Evolutionary conservation across 2,888 invertebrate species (phyloP).

Genomic region (Cheilosia scutellata): DNA sequence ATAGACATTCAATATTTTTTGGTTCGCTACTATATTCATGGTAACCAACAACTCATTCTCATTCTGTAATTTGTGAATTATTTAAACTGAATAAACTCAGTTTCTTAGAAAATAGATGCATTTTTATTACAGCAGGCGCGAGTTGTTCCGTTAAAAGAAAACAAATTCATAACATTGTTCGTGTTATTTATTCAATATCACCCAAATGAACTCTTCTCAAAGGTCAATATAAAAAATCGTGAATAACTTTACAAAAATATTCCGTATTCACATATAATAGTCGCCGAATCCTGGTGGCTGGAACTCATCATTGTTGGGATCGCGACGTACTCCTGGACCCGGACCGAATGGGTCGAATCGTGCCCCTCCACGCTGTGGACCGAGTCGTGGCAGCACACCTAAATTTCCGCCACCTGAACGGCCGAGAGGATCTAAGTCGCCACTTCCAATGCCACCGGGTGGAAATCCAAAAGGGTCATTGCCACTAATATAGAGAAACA

Average conservation of each 20-base stretch:
- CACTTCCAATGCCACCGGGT: constrained; percentile 87
- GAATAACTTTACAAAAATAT: not conserved
- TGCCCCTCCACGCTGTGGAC: constrained; percentile 84
- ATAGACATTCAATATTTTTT: constrained; percentile 35
- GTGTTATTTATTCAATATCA: not conserved
- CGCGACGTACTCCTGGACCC: constrained; percentile 84
- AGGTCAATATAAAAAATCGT: not conserved
- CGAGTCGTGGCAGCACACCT: constrained; percentile 78
- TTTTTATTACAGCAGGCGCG: not conserved
- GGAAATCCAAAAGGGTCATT: constrained; percentile 82
- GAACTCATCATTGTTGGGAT: constrained; percentile 89
- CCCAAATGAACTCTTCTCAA: not conserved
- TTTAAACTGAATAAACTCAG: constrained; percentile 52
- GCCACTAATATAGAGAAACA: constrained; percentile 26
- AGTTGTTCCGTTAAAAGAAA: not conserved
- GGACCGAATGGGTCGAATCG: constrained; percentile 93
- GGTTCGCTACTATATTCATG: constrained; percentile 45
- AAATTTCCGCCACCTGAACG: constrained; percentile 83
- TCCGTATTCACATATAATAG: constrained; percentile 80
- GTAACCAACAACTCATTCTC: constrained; percentile 28
- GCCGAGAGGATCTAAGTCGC: constrained; percentile 91
- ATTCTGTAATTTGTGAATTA: constrained; percentile 37
- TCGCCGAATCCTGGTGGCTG: constrained; percentile 86
- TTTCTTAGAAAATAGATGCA: not conserved
- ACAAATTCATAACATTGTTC: not conserved